Percentiles rank a stretch among this genome's conserved stretches.
Conservation (phyloP, 2,888 invertebrate species). For the Andricus curvator region DNA sequence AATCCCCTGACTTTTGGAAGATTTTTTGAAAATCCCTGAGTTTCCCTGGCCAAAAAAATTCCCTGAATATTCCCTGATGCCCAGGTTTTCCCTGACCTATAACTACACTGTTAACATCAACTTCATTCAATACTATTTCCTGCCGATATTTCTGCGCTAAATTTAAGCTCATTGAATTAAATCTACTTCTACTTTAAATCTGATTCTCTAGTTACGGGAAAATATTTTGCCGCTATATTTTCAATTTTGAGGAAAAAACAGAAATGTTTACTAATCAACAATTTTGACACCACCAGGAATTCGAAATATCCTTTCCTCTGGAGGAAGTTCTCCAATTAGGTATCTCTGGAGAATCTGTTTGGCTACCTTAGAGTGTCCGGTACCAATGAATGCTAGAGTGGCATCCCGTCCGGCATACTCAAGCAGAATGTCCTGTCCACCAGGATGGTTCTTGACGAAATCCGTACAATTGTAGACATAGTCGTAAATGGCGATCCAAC, state of each 20-base stretch:
- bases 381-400: constrained; percentile 88
- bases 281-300: constrained; percentile 81
- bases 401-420: constrained; percentile 93
- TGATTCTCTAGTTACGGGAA: background rate
- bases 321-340: constrained; percentile 87
- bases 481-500: constrained; percentile 94
- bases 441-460: constrained; percentile 90
- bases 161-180: background rate
- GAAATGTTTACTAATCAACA: constrained; percentile 19
- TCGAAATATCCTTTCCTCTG: constrained; percentile 86
- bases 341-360: constrained; percentile 84
- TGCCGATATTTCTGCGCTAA: background rate
- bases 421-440: constrained; percentile 89
- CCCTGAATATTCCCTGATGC: too few relatives aligned
- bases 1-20: too few relatives aligned
- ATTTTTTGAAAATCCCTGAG: too few relatives aligned
- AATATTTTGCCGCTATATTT: background rate
- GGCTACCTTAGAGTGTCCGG: constrained; percentile 87
- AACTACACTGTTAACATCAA: too few relatives aligned
- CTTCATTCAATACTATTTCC: too few relatives aligned
- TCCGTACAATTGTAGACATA: constrained; percentile 90
- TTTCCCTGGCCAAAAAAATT: too few relatives aligned
- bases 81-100: too few relatives aligned
- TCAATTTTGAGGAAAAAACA: background rate
- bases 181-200: background rate